Conservation (phyloP, 2,888 invertebrate species). For the Alsophila aescularia region DNA sequence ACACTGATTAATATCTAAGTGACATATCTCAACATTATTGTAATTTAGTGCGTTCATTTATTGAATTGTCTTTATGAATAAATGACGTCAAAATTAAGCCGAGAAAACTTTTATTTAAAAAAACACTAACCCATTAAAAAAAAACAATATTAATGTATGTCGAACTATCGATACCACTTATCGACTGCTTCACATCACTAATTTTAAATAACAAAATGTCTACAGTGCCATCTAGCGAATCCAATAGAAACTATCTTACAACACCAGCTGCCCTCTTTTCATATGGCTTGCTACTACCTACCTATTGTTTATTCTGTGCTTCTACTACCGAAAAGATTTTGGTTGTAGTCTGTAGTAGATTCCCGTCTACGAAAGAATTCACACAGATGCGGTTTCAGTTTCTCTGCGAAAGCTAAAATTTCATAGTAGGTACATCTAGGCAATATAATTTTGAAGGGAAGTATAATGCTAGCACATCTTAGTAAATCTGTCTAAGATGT, state of each 20-base stretch:
- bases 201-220: slow-evolving; percentile 28
- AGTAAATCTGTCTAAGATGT: no score
- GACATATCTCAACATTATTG: slow-evolving; percentile 83
- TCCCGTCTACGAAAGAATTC: no score
- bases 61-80: slow-evolving; percentile 84
- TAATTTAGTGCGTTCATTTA: slow-evolving; percentile 84
- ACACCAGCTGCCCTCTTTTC: no score
- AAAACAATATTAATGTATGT: no score
- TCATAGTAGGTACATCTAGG: no score
- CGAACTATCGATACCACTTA: background rate
- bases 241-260: slow-evolving; percentile 30
- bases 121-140: background rate
- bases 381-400: no score
- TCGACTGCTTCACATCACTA: background rate
- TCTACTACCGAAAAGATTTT: no score
- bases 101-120: slow-evolving; percentile 19
- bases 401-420: no score
- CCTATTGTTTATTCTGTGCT: no score
- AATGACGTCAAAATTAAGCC: slow-evolving; percentile 73
- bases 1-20: slow-evolving; percentile 75
- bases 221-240: slow-evolving; percentile 42
- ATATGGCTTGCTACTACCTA: background rate
- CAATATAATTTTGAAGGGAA: no score
- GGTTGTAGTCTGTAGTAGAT: no score
- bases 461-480: no score